A percentile compares a stretch with the other conserved stretches of the same genome.
These are phyloP conservation scores for Lepus timidus DNA, from an alignment of 2,113 vertebrate genomes.

Conservation along the genomic window DNA sequence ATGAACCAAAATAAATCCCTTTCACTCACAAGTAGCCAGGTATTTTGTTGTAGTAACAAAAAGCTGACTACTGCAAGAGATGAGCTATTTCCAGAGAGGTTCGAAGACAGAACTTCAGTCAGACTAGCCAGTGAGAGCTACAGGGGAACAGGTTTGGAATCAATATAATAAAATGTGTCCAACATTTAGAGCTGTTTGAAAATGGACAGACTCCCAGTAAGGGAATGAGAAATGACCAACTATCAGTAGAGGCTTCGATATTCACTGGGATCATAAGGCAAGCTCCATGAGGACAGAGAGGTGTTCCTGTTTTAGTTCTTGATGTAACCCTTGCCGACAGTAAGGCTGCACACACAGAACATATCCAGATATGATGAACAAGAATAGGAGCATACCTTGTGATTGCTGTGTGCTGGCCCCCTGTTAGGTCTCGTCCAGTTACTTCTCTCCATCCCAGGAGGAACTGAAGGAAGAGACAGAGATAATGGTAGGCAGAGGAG, in stretches of 20 bases:
- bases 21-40: too few species aligned
- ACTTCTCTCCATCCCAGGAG: too few species aligned
- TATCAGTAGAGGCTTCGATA: neutral
- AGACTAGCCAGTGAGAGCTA: neutral
- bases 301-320: neutral
- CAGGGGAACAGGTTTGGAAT: neutral
- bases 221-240: neutral
- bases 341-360: neutral
- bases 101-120: neutral
- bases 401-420: too few species aligned
- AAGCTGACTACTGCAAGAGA: neutral
- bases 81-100: neutral
- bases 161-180: neutral
- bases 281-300: neutral
- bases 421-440: too few species aligned
- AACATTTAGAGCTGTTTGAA: neutral
- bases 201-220: neutral
- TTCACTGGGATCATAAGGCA: neutral
- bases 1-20: too few species aligned
- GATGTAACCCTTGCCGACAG: neutral
- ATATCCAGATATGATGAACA: neutral
- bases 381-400: neutral
- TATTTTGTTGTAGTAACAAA: too few species aligned
- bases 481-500: too few species aligned
- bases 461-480: too few species aligned